Evolutionary conservation across 2,797 vertebrate species (phyloP), one percentile per base, ranked within the genome.

Genomic region (Sarcoramphus papa): DNA sequence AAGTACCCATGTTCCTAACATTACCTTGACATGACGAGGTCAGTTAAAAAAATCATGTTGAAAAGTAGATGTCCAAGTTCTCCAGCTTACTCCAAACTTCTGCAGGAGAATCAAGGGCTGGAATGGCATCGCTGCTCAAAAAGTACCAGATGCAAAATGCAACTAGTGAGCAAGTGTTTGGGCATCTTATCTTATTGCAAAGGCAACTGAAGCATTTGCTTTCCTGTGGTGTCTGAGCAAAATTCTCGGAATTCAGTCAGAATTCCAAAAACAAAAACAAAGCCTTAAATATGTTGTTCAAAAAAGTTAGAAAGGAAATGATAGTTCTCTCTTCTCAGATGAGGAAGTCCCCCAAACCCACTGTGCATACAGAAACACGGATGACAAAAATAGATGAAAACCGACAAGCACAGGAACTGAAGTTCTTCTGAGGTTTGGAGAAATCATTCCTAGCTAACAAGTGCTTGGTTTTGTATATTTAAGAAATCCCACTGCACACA

Each of bases 321-420:
- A 35, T 2, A 83, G 45, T 54, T 92, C 50, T 16, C 27, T 33
- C 45, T 68, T 51, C 18, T 45, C 20, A 72, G 41, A 72, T 19
- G 27, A 68, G 16, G 27, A 69, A 83, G 41, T 51, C 8, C 50
- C 51, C 19, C 24, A 77, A 85, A 62, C 17, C 3, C 18, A 40
- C 25, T 7, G 50, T 0, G 0, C 35, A 27, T 14, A 19, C 6
- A 53, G 60, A 80, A 81, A 90, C 8, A 20, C 0, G 3, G 21
- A 7, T 7, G 17, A 25, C 27, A 94, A 53, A 96, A 75, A 14
- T 0, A 56, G 15, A 56, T 28, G 22, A 30, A 72, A 62, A 31
- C n/a, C 65, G 24, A 82, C 50, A 2, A 85, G 25, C 33, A 33
- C 3, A 4, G 63, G 45, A 84, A 75, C 68, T 41, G 21, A 78